Conservation (phyloP, 2,888 invertebrate species). For the Iphiclides podalirius region DNA sequence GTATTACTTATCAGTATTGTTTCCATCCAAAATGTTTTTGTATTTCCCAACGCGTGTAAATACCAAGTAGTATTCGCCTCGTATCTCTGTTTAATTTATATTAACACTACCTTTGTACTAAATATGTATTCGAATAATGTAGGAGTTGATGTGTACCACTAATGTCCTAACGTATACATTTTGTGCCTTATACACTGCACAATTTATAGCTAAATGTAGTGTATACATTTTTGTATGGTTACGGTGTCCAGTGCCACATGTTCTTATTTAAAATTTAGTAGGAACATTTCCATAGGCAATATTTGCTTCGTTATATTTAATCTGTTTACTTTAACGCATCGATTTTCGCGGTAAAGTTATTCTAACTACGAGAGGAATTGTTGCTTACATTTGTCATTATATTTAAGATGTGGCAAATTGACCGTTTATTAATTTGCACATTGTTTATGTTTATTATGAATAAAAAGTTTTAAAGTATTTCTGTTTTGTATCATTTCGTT, state of each 20-base stretch:
- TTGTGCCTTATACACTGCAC: conserved; percentile 64
- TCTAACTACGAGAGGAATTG: conserved; percentile 16
- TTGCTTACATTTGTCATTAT: conserved; percentile 18
- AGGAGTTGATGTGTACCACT: conserved; percentile 19
- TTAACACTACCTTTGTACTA: background rate
- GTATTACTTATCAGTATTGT: conserved; percentile 53
- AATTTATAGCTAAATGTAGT: conserved; percentile 44
- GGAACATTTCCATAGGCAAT: conserved; percentile 64
- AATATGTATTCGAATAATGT: conserved; percentile 20
- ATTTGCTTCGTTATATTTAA: conserved; percentile 28
- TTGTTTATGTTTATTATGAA: conserved; percentile 74
- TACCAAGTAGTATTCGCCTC: conserved; percentile 12
- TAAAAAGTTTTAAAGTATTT: conserved; percentile 59
- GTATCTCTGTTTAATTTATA: conserved; percentile 4
- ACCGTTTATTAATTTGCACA: conserved; percentile 68
- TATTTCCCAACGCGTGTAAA: conserved; percentile 10
- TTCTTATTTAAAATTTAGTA: conserved; percentile 45
- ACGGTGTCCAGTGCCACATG: conserved; percentile 63
- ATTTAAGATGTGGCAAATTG: conserved; percentile 43
- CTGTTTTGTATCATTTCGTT: conserved; percentile 6
- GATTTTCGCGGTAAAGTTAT: conserved; percentile 27
- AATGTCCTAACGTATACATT: conserved; percentile 25
- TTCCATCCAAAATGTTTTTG: conserved; percentile 32
- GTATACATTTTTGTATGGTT: conserved; percentile 38
- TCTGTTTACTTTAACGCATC: conserved; percentile 13